These are phyloP conservation scores for Coptotermes formosanus DNA, from an alignment of 1,140 invertebrate genomes.

Conservation along the genomic window DNA sequence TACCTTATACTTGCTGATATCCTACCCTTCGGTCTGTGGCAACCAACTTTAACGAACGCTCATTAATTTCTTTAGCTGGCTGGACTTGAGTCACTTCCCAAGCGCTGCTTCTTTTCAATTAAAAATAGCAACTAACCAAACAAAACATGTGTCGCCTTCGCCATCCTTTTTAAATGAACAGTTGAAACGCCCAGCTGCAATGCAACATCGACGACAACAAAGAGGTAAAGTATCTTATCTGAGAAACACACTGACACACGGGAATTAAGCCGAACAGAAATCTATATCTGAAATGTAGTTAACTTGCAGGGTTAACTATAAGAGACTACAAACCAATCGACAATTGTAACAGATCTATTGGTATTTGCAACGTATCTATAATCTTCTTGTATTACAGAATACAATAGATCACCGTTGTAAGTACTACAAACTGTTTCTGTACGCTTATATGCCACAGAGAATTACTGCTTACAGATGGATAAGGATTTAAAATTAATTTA, in stretches of 20 bases:
- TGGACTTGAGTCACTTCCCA: neutral
- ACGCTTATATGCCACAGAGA: neutral
- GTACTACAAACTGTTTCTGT: neutral
- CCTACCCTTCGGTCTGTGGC: neutral
- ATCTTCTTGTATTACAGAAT: neutral
- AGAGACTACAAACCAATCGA: neutral
- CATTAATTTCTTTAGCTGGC: constrained; percentile 1
- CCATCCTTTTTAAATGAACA: neutral
- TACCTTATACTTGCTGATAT: neutral
- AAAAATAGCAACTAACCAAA: constrained; percentile 2
- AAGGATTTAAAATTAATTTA: neutral
- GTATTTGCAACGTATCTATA: neutral
- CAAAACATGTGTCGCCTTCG: neutral
- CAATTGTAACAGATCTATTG: neutral
- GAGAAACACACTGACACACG: neutral
- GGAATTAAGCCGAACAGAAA: neutral
- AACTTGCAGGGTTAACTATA: neutral
- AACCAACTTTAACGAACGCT: neutral
- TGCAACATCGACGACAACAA: neutral
- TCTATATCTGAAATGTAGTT: neutral
- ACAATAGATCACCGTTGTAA: neutral
- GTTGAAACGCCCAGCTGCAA: neutral
- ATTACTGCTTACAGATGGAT: neutral
- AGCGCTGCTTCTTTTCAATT: neutral
- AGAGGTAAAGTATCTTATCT: neutral